Base-by-base conservation (phyloP, 1,140 invertebrate species). In the Centruroides sculpturatus region DNA sequence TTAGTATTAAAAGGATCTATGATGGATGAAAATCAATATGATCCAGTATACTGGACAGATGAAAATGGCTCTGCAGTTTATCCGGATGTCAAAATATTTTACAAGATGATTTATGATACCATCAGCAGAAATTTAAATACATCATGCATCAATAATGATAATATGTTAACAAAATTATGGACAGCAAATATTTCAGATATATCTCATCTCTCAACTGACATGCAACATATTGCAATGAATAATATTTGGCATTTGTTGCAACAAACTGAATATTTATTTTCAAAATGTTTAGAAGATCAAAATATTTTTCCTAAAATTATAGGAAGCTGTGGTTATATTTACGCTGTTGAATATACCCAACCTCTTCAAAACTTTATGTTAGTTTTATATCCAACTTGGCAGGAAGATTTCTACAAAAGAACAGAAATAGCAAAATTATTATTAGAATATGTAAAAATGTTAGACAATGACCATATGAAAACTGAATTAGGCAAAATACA, bases 241-340 rank as follows among this genome's bases (percentile, higher is more conserved):
- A 81, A 80, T 68, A 71, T 83, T 7, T 84, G 81, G 81, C 67
- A 73, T 49, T 66, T 85, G 13, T 59, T 83, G 6, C 79, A 83
- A 66, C 81, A 84, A 66, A 79, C 82, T 66, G 83, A 84, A 69
- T 85, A 83, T 69, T 62, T 83, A 10, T 71, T 82, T 35, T 76
- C 79, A n/a, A 74, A 78, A 52, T 67, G 82, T 5, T 80, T 79
- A 68, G 75, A 78, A 57, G 77, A 81, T 59, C 72, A 73, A 57
- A 77, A 81, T 56, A 71, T 83, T 54, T 82, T 85, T 66, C 83
- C 84, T 10, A 77, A 80, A 67, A 67, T 83, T 13, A 73, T 82
- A 56, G 83, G 82, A 3, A 81, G 81, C 11, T 85, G 84, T 71
- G 84, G 84, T 0, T 72, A 73, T 5, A 76, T 77, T 59, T 81